Base-by-base conservation (phyloP, 2,113 vertebrate species). In the Brienomyrus longianalis region DNA sequence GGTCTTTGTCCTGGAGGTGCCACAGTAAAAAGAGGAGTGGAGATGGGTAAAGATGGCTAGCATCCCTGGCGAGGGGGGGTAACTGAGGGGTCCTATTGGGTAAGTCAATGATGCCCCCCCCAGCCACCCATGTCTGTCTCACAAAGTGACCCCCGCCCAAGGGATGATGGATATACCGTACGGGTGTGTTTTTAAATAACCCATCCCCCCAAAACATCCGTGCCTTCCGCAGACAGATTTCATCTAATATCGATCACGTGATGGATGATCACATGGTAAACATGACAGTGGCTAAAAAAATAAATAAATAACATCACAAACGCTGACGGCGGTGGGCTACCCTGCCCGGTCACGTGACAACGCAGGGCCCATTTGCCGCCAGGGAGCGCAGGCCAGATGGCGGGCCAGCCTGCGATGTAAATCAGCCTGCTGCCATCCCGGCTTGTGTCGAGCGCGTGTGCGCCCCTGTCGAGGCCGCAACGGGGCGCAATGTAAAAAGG, bases 101-200 rank as follows among this genome's bases (percentile, higher is more conserved):
- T 31, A 45, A 27, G 6, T 21, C 70, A 51, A 13, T 50, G 23
- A 7, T 23, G 21, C 27, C 48, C 50, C 47, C 70, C 39, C 6
- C 27, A 27, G 19, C 23, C 56, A 3, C 56, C 50, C 86, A 48
- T 52, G 27, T 89, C 43, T 52, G 48, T 17, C 21, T 94, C 92
- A 90, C 92, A 94, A 92, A 94, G 92, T 94, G 92, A 92, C 90
- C 93, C 94, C 94, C 95, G 93, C 94, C 94, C 95, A 92, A 80
- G 45, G 0, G 48, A 83, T 94, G 93, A 95, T 93, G 93, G 93
- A 94, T 95, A 92, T 87, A 27, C 23, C 19, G 15, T 35, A 27
- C 48, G n/a, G 23, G 5, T 35, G 62, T 88, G 9, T 54, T 70
- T 70, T 77, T 74, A 27, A 15, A 31, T 59, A 48, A 2, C 35